Percentiles rank a stretch among this genome's conserved stretches.
Conservation (phyloP, 2,797 vertebrate species). For the Rhincodon typus region DNA sequence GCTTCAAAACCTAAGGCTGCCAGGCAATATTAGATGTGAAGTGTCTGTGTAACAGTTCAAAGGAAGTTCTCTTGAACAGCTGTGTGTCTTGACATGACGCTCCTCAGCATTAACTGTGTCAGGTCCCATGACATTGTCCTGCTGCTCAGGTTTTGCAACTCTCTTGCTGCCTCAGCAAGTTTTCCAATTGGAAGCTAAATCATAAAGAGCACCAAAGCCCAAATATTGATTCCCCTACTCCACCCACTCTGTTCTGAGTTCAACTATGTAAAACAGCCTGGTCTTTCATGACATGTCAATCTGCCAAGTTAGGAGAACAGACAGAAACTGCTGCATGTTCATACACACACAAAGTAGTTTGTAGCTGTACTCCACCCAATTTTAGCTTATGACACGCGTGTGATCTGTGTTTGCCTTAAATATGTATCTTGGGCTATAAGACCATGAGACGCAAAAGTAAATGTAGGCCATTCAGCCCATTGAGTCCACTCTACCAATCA, state of each 20-base stretch:
- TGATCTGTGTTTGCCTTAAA: no score
- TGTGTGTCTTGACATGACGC: not conserved
- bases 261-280: not conserved
- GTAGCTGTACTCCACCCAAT: not conserved
- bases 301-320: not conserved
- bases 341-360: not conserved
- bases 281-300: not conserved
- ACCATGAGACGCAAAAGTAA: no score
- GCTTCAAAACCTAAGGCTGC: no score
- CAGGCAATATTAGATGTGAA: no score
- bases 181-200: not conserved
- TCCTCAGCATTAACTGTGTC: not conserved
- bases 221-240: not conserved
- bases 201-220: not conserved
- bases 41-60: no score
- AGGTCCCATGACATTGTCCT: not conserved
- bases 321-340: not conserved
- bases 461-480: no score
- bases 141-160: not conserved
- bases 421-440: no score
- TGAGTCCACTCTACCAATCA: no score
- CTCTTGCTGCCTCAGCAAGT: not conserved
- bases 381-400: not conserved
- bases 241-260: not conserved
- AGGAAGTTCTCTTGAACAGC: no score